These are phyloP conservation scores for Eupithecia dodoneata DNA, from an alignment of 2,888 invertebrate genomes.

Conservation along the genomic window DNA sequence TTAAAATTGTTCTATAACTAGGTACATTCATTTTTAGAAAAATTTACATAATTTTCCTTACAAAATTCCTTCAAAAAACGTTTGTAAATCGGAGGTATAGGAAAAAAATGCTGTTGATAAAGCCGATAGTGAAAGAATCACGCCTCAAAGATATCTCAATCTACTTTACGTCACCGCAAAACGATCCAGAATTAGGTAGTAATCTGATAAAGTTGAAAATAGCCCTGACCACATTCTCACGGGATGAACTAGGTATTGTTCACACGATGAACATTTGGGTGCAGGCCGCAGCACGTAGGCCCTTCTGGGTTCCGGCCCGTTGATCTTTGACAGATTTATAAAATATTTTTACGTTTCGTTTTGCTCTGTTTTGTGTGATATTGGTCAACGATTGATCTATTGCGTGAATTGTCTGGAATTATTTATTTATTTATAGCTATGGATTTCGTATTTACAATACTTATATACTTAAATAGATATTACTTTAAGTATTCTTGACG, in stretches of 20 bases:
- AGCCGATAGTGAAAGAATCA: background rate
- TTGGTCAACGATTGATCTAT: background rate
- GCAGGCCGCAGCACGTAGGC: slow-evolving; percentile 63
- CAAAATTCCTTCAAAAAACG: no score
- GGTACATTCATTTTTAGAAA: no score
- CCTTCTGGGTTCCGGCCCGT: slow-evolving; percentile 78
- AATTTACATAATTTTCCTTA: no score
- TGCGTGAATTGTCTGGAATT: background rate
- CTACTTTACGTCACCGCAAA: slow-evolving; percentile 33
- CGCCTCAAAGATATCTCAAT: slow-evolving; percentile 5
- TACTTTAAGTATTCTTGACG: background rate
- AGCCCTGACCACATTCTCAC: slow-evolving; percentile 73
- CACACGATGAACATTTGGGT: slow-evolving; percentile 68
- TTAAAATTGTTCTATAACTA: no score
- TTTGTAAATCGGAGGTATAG: no score
- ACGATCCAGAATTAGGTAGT: slow-evolving; percentile 35
- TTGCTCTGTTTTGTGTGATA: slow-evolving; percentile 48
- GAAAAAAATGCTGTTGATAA: background rate
- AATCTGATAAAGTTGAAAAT: slow-evolving; percentile 49
- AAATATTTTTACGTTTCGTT: slow-evolving; percentile 51
- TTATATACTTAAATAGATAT: no score
- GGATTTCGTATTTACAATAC: background rate
- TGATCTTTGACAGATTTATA: slow-evolving; percentile 53
- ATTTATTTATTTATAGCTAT: background rate
- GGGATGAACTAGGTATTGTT: slow-evolving; percentile 52